phyloP scores from a whole-genome alignment of 2,888 invertebrate species.

The Quadriops clusia region DNA sequence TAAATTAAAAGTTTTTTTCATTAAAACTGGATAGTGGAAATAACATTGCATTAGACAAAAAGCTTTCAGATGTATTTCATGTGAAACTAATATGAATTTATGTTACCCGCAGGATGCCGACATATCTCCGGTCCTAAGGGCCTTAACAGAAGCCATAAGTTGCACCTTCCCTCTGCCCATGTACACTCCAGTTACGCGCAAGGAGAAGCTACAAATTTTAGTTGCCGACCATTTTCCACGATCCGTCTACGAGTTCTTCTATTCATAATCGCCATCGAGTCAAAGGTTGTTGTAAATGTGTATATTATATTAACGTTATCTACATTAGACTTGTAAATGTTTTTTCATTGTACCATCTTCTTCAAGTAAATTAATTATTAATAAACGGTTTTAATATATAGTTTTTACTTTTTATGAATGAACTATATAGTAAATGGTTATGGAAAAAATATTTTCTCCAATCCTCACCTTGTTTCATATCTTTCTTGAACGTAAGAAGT shows the following conservation, averaged over 20 bases:
- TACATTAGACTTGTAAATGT: constrained; percentile 1
- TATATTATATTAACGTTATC: background rate
- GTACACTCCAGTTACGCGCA: constrained; percentile 71
- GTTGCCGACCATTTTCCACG: constrained; percentile 72
- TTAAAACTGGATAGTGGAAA: too few species aligned
- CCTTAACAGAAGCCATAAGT: constrained; percentile 64
- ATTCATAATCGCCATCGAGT: constrained; percentile 30
- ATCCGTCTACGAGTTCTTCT: constrained; percentile 69
- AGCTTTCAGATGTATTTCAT: too few species aligned
- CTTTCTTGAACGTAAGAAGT: too few species aligned
- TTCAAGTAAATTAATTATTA: too few species aligned
- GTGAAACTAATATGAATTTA: constrained; percentile 4
- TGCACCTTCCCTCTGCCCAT: constrained; percentile 73
- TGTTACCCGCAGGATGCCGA: constrained; percentile 51
- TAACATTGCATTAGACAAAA: too few species aligned
- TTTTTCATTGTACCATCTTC: background rate
- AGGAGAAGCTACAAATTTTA: constrained; percentile 68
- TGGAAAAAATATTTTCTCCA: too few species aligned
- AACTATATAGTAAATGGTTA: too few species aligned
- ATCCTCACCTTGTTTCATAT: too few species aligned
- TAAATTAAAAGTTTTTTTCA: too few species aligned
- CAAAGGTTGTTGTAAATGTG: background rate
- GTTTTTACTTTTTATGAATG: too few species aligned
- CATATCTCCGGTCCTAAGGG: constrained; percentile 61
- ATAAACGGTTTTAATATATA: too few species aligned